These are phyloP conservation scores for Pogonocichla stellata DNA, from an alignment of 2,113 vertebrate genomes.

Conservation along the genomic window DNA sequence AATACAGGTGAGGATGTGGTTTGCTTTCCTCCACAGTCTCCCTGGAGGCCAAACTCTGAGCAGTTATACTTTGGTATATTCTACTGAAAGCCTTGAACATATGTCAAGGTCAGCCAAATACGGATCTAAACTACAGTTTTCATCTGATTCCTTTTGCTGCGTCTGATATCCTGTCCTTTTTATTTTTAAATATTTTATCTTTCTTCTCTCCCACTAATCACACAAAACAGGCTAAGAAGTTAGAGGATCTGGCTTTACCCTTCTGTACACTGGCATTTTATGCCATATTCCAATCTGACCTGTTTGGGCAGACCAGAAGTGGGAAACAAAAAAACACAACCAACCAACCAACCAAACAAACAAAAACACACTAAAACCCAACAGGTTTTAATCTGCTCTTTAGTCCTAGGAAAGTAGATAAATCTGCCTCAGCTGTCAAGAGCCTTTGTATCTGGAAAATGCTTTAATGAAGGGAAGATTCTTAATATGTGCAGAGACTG, in stretches of 20 bases:
- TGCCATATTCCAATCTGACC: neutral
- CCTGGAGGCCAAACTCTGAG: neutral
- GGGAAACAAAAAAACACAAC: neutral
- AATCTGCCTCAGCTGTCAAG: neutral
- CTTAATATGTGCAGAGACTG: neutral
- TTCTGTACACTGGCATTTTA: neutral
- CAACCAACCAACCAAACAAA: neutral
- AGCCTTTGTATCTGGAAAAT: neutral
- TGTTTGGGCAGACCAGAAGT: neutral
- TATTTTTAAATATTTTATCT: neutral
- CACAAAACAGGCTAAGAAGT: neutral
- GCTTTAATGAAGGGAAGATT: neutral
- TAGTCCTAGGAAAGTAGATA: neutral
- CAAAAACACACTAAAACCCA: neutral
- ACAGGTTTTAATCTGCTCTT: neutral
- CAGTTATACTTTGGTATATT: neutral
- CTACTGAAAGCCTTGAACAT: neutral
- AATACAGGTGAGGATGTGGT: constrained; percentile 78
- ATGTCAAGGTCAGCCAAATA: neutral
- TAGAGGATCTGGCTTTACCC: neutral
- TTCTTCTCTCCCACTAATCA: neutral
- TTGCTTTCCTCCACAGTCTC: neutral
- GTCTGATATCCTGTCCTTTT: neutral
- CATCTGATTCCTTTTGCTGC: neutral
- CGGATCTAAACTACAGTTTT: neutral